phyloP scores from a whole-genome alignment of 2,797 vertebrate species.

The Oreochromis grahami region DNA sequence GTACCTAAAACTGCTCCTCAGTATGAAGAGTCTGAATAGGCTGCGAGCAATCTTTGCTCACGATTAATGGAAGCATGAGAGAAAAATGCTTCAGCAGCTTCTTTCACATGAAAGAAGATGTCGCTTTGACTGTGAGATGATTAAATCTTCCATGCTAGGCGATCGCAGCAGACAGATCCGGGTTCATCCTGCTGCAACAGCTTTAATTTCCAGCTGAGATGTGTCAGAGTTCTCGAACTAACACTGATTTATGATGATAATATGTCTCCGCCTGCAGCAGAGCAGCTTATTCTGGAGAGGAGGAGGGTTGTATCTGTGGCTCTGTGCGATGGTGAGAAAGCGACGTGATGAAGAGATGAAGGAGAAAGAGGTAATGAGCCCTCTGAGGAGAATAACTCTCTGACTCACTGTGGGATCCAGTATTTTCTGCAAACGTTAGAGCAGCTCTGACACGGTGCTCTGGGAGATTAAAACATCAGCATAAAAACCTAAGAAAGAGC shows the following conservation, averaged over 20 bases:
- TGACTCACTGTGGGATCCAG: background rate
- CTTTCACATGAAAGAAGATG: background rate
- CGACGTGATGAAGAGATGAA: background rate
- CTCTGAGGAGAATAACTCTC: background rate
- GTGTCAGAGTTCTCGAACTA: background rate
- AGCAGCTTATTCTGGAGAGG: background rate
- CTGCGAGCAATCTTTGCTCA: background rate
- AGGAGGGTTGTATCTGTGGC: background rate
- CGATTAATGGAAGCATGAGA: background rate
- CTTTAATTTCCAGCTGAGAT: background rate
- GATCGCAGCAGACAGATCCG: background rate
- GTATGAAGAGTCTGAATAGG: background rate
- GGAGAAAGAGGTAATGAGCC: background rate
- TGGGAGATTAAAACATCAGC: background rate
- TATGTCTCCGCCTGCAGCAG: background rate
- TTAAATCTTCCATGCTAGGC: background rate
- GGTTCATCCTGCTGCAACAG: background rate
- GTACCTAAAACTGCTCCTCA: background rate
- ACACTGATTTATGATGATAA: background rate
- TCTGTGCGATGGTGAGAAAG: background rate
- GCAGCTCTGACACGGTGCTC: background rate
- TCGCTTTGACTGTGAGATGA: background rate
- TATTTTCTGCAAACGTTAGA: background rate
- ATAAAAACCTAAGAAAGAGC: background rate
- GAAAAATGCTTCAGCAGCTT: background rate